These are phyloP conservation scores for Muntiacus muntjak DNA, from an alignment of 2,113 vertebrate species.

Conservation along the genomic window DNA sequence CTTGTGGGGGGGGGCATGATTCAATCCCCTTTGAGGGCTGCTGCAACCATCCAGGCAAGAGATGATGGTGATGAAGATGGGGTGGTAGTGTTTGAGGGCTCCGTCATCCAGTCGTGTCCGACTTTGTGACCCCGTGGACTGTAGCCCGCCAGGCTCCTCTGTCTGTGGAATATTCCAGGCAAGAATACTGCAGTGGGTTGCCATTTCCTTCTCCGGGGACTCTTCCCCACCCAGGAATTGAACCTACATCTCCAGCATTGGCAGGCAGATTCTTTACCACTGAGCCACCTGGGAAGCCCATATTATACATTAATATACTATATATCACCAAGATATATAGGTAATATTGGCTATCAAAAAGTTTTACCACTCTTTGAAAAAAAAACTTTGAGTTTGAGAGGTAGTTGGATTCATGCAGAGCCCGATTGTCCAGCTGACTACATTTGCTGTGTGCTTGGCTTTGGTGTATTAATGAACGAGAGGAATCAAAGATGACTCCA, in stretches of 20 bases:
- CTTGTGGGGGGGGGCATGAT: background rate
- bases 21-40: background rate
- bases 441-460: background rate
- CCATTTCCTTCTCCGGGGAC: background rate
- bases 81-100: background rate
- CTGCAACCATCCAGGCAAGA: rapidly evolving
- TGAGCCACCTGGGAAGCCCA: background rate
- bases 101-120: background rate
- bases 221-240: background rate
- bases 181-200: background rate
- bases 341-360: background rate
- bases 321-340: background rate
- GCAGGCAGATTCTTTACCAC: background rate
- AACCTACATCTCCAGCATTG: background rate
- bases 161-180: background rate
- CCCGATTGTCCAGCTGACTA: background rate
- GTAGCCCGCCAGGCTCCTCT: background rate
- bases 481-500: background rate
- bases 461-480: background rate
- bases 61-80: background rate
- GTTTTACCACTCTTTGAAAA: background rate
- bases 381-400: background rate
- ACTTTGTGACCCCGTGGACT: background rate
- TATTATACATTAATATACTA: background rate
- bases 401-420: background rate